Conservation (phyloP, 2,888 invertebrate genomes). For the Odontocerum albicorne region DNA sequence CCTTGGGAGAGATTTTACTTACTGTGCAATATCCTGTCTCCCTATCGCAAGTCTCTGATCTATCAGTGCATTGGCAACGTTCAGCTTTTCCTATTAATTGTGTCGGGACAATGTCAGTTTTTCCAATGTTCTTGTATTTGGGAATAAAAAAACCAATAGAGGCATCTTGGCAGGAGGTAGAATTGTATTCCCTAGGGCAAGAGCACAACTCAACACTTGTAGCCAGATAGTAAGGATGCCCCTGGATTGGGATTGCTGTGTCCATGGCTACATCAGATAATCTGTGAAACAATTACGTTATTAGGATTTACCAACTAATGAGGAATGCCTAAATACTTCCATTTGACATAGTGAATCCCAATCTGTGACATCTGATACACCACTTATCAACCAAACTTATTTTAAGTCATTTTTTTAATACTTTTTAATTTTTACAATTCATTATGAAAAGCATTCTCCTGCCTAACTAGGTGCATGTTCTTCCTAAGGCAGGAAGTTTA, state of each 20-base stretch:
- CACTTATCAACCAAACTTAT: too few relatives aligned
- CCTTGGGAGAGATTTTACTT: conserved; percentile 44
- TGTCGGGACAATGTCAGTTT: conserved; percentile 72
- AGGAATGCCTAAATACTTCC: too few relatives aligned
- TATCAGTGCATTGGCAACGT: conserved; percentile 80
- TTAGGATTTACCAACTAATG: too few relatives aligned
- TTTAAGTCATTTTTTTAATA: too few relatives aligned
- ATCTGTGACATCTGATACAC: too few relatives aligned
- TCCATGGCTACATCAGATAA: conserved; percentile 81
- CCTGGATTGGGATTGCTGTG: conserved; percentile 71
- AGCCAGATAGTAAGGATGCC: conserved; percentile 68
- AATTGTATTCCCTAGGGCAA: conserved; percentile 80
- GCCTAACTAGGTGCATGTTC: too few relatives aligned
- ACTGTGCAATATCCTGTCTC: conserved; percentile 87
- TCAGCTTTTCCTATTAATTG: conserved; percentile 77
- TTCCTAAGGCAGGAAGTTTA: too few relatives aligned
- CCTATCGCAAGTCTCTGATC: conserved; percentile 76
- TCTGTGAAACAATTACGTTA: conserved; percentile 46
- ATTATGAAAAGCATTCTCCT: too few relatives aligned
- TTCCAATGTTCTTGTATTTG: conserved; percentile 46
- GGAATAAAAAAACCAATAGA: conserved; percentile 80
- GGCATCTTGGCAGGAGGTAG: conserved; percentile 89
- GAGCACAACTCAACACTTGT: conserved; percentile 84
- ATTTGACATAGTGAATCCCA: too few relatives aligned
- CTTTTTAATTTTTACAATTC: too few relatives aligned